These are phyloP conservation scores for Neosilurus hyrtlii DNA, from an alignment of 2,797 vertebrate genomes.

Conservation along the genomic window DNA sequence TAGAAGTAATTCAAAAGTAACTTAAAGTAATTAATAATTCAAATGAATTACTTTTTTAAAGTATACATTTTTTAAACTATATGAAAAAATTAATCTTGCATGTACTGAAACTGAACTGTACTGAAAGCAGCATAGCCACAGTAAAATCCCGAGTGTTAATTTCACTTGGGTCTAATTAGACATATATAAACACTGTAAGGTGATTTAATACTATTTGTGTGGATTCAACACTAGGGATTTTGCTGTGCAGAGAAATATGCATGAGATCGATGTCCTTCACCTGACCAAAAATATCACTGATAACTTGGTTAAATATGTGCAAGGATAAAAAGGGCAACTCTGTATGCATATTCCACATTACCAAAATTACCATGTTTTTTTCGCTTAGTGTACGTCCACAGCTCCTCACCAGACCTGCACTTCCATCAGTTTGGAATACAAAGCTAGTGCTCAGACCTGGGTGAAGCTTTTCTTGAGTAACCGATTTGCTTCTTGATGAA, in stretches of 20 bases:
- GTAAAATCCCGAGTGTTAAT: too few relatives aligned
- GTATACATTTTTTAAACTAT: too few relatives aligned
- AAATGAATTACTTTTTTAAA: too few relatives aligned
- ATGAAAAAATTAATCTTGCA: too few relatives aligned
- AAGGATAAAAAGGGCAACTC: slow-evolving; percentile 23
- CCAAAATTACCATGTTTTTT: not conserved
- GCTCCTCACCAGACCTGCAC: not conserved
- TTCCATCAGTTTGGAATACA: not conserved
- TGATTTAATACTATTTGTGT: too few relatives aligned
- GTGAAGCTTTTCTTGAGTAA: not conserved
- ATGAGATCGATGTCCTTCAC: not conserved
- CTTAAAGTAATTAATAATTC: too few relatives aligned
- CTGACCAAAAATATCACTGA: not conserved
- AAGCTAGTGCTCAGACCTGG: not conserved
- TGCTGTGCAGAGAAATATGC: not conserved
- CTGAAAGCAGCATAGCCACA: too few relatives aligned
- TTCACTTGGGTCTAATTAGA: too few relatives aligned
- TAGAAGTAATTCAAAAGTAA: too few relatives aligned
- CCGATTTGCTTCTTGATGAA: slow-evolving; percentile 3
- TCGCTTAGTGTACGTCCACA: not conserved
- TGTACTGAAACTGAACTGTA: too few relatives aligned
- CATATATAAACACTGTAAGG: too few relatives aligned
- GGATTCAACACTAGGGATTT: too few relatives aligned
- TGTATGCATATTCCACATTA: not conserved
- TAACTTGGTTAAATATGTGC: slow-evolving; percentile 2